phyloP scores from a whole-genome alignment of 2,888 invertebrate genomes.

The Scaptomyza reducta region DNA sequence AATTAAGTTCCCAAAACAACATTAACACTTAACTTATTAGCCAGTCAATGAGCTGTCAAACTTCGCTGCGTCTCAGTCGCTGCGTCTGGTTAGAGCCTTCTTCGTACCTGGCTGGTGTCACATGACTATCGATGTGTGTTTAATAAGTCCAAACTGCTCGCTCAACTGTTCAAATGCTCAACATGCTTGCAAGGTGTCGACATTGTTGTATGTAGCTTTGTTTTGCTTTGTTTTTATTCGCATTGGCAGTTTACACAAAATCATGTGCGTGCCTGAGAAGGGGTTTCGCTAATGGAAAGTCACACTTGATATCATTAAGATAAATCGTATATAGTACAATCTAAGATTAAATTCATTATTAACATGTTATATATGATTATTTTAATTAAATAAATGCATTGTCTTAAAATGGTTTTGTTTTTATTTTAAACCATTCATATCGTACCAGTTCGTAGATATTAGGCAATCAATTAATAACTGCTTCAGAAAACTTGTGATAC shows the following conservation, averaged over 20 bases:
- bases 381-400: background rate
- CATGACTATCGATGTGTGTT: slow-evolving; percentile 67
- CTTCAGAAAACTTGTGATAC: slow-evolving; percentile 3
- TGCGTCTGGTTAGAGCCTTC: background rate
- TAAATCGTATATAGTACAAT: too few species aligned
- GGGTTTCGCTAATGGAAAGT: background rate
- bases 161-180: slow-evolving; percentile 35
- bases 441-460: slow-evolving; percentile 10
- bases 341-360: too few species aligned
- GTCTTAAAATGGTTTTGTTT: background rate
- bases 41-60: slow-evolving; percentile 41
- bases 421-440: background rate
- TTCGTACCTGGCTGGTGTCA: slow-evolving; percentile 53
- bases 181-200: slow-evolving; percentile 62
- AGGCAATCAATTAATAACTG: slow-evolving; percentile 1
- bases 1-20: slow-evolving; percentile 47
- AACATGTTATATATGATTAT: background rate
- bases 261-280: slow-evolving; percentile 28
- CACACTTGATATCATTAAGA: background rate
- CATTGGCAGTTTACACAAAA: background rate
- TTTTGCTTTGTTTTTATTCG: slow-evolving; percentile 10
- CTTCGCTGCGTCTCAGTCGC: background rate
- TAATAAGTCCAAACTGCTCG: slow-evolving; percentile 61
- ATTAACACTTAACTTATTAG: slow-evolving; percentile 49
- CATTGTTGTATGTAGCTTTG: slow-evolving; percentile 37